Percentiles rank a stretch among this genome's conserved stretches.
These are phyloP conservation scores for Cyaniris semiargus DNA, from an alignment of 2,888 invertebrate species.

Conservation along the genomic window DNA sequence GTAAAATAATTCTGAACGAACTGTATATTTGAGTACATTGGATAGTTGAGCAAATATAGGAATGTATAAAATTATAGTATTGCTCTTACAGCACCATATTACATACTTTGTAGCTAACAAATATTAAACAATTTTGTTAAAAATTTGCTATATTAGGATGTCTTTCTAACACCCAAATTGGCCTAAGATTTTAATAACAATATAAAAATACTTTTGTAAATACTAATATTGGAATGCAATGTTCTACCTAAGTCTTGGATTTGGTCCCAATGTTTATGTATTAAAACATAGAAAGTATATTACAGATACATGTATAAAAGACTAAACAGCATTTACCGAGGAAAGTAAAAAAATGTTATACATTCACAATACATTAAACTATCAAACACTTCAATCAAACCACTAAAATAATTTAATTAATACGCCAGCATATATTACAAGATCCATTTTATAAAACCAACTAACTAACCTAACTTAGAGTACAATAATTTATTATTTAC, in stretches of 20 bases:
- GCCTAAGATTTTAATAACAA: conserved; percentile 19
- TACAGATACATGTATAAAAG: not conserved
- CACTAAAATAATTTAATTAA: conserved; percentile 73
- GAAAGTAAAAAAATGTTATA: conserved; percentile 49
- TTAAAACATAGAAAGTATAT: not conserved
- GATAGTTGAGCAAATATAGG: conserved; percentile 38
- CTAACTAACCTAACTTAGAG: conserved; percentile 58
- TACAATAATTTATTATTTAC: conserved; percentile 75
- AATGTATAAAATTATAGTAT: conserved; percentile 34
- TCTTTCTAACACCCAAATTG: not conserved
- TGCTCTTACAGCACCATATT: not conserved
- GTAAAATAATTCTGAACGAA: not conserved
- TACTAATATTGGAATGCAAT: not conserved
- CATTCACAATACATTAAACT: conserved; percentile 43
- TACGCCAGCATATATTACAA: conserved; percentile 41
- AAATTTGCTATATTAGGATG: not conserved
- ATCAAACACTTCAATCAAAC: conserved; percentile 65
- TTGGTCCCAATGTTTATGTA: conserved; percentile 3
- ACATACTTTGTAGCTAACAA: not conserved
- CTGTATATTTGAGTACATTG: conserved; percentile 55
- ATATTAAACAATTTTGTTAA: not conserved
- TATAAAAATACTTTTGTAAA: conserved; percentile 16
- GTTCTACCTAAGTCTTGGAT: not conserved
- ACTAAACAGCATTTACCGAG: conserved; percentile 58
- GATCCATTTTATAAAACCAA: conserved; percentile 49